Evolutionary conservation across 1,140 invertebrate genomes (phyloP).

Genomic region (Papilio polytes): DNA sequence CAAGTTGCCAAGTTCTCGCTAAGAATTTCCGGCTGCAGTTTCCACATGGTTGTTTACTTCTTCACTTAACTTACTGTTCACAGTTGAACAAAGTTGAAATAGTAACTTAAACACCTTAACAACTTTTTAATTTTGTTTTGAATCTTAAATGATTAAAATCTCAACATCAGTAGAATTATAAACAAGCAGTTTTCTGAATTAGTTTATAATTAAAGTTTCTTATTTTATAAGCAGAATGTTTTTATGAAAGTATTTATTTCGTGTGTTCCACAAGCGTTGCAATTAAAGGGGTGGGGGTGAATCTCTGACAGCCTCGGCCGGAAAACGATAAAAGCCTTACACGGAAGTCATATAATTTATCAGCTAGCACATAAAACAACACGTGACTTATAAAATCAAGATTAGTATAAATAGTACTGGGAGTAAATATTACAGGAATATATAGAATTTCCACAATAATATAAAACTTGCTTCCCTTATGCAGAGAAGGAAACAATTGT

Average conservation of each 20-base stretch:
- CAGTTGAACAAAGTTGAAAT: background rate
- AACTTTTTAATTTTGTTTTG: too few relatives aligned
- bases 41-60: slow-evolving; percentile 2
- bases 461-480: too few relatives aligned
- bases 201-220: too few relatives aligned
- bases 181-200: too few relatives aligned
- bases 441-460: too few relatives aligned
- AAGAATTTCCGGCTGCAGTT: background rate
- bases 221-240: too few relatives aligned
- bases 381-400: background rate
- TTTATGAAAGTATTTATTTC: too few relatives aligned
- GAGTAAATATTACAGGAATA: too few relatives aligned
- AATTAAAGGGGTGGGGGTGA: background rate
- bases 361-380: background rate
- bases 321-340: slow-evolving; percentile 5
- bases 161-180: too few relatives aligned
- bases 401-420: background rate
- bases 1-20: background rate
- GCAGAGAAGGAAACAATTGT: too few relatives aligned
- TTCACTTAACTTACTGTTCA: background rate
- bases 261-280: background rate
- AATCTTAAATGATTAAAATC: too few relatives aligned
- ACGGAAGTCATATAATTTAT: background rate
- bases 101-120: too few relatives aligned
- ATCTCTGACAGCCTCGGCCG: background rate